Conservation (phyloP, 2,113 vertebrate genomes). For the Ornithorhynchus anatinus region DNA sequence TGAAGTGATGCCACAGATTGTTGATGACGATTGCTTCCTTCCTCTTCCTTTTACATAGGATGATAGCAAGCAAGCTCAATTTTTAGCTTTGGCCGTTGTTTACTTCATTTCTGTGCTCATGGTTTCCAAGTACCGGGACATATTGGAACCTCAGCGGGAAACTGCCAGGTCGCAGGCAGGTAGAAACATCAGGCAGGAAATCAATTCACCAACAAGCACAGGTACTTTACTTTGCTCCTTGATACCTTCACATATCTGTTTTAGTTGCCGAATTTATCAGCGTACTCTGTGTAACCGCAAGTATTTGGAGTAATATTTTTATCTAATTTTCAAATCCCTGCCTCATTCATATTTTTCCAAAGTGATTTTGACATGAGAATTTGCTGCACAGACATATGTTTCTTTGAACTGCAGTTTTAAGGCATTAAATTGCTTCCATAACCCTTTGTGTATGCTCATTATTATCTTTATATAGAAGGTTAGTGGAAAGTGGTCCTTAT, state of each 20-base stretch:
- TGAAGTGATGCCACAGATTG: no score
- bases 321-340: neutral
- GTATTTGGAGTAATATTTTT: no score
- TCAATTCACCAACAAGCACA: slow-evolving; percentile 98
- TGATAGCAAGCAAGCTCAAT: slow-evolving; percentile 98
- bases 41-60: slow-evolving; percentile 75
- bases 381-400: neutral
- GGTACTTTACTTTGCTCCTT: slow-evolving; percentile 70
- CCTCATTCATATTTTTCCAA: neutral
- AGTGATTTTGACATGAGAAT: neutral
- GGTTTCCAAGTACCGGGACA: slow-evolving; percentile 99
- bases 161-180: slow-evolving; percentile 89
- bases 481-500: neutral
- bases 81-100: slow-evolving; percentile 95
- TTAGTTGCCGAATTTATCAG: neutral
- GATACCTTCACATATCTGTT: neutral
- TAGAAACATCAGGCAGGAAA: slow-evolving; percentile 95
- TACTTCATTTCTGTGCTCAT: slow-evolving; percentile 99
- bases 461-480: slow-evolving; percentile 15
- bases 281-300: neutral
- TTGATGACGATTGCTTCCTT: no score
- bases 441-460: slow-evolving; percentile 17
- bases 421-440: neutral
- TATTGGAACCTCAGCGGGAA: slow-evolving; percentile 95
- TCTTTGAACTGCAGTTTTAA: neutral